Percentiles rank a stretch among this genome's conserved stretches.
Evolutionary conservation across 2,888 invertebrate genomes (phyloP).

Genomic region (Mechanitis mazaeus): DNA sequence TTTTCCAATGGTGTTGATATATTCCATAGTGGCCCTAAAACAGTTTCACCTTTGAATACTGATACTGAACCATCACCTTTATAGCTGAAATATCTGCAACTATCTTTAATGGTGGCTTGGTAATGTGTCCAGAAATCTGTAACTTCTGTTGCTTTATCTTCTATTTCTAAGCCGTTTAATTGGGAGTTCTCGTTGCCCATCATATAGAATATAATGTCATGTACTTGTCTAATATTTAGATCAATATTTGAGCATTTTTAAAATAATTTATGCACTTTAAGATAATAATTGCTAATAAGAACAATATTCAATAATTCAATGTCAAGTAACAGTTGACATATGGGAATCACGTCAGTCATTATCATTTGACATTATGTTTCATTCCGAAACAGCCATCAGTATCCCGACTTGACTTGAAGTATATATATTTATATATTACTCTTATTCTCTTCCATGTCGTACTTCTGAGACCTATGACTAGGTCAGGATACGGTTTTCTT

Average conservation of each 20-base stretch:
- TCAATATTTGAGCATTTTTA: constrained; percentile 3
- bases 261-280: not conserved
- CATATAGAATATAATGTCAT: constrained; percentile 11
- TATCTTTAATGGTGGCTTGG: constrained; percentile 78
- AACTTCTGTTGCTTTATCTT: constrained; percentile 84
- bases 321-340: constrained; percentile 4
- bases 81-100: constrained; percentile 71
- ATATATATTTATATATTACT: too few species aligned
- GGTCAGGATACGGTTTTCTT: too few species aligned
- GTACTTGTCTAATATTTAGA: not conserved
- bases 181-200: constrained; percentile 90
- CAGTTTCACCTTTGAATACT: constrained; percentile 85
- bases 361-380: constrained; percentile 6
- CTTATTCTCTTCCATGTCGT: too few species aligned
- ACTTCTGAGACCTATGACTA: too few species aligned
- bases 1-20: constrained; percentile 83
- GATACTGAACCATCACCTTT: constrained; percentile 80
- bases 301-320: not conserved
- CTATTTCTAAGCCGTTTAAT: constrained; percentile 83
- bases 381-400: too few species aligned
- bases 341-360: not conserved
- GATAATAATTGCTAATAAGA: not conserved
- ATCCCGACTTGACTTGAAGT: too few species aligned
- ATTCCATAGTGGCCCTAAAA: constrained; percentile 80
- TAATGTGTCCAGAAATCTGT: constrained; percentile 88